Base-by-base conservation (phyloP, 2,113 vertebrate genomes). In the Hucho hucho region DNA sequence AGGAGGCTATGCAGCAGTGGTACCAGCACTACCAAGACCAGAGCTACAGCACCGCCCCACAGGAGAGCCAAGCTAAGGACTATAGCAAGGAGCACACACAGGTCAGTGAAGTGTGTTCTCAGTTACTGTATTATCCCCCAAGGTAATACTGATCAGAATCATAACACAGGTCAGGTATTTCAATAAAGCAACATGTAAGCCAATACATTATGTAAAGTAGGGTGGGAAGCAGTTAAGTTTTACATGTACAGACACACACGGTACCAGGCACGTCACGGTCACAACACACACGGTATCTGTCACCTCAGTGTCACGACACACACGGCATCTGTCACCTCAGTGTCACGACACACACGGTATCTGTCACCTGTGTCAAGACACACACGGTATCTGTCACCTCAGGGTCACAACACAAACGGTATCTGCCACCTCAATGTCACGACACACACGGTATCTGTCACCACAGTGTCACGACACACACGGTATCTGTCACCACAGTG, bases 1-100 rank as follows among this genome's bases (percentile, higher is more conserved):
- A 93, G 93, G 94, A 95, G 81, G 91, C 90, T 89, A 89, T 89
- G 84, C 94, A 94, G 89, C 92, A 94, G 73, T 95, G 93, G 93
- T 95, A 93, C 90, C 93, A 95, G 77, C 91, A 92, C 68, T 96
- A 90, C 83, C 93, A 94, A 71, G 87, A 86, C 78, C 92, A 95
- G 87, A 85, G 87, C 16, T 94, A 90, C 79, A 88, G 16, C 78
- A 85, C 76, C 4, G 81, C 84, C 78, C 82, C 85, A 49, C 72
- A 91, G 85, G 92, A 93, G 76, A 79, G 75, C 66, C 85, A 90
- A 56, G 79, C 75, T 2, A 73, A 73, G 25, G 92, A 92, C 59
- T 94, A 92, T 88, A 91, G 77, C 80, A 94, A 90, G 78, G 94
- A 93, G 81, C 88, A 90, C 78, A 82, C 91, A 72, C 92, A 96